A percentile compares a stretch with the other conserved stretches of the same genome.
phyloP scores from a whole-genome alignment of 2,888 invertebrate species.

The Meteorus colon region DNA sequence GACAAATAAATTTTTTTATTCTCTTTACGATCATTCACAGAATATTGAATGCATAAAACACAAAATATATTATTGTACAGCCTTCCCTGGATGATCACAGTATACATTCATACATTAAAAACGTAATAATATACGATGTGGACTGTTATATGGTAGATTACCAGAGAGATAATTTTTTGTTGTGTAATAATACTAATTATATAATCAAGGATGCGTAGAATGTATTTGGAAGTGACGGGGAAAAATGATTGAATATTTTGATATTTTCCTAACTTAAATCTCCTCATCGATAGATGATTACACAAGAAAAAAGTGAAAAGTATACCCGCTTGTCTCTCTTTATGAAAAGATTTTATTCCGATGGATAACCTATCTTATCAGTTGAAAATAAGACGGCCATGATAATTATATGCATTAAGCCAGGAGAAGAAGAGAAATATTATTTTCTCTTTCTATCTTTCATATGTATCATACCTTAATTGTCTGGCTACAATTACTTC shows the following conservation, averaged over 20 bases:
- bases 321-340: not conserved
- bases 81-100: not conserved
- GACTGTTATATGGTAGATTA: slow-evolving; percentile 7
- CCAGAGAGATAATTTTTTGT: not conserved
- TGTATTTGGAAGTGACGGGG: no score
- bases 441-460: slow-evolving; percentile 6
- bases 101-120: no score
- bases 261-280: no score
- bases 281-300: no score
- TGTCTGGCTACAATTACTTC: slow-evolving; percentile 49
- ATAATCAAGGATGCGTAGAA: not conserved
- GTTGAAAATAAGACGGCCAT: not conserved
- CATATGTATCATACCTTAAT: slow-evolving; percentile 10
- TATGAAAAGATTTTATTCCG: not conserved
- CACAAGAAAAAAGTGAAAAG: not conserved
- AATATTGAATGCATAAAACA: not conserved
- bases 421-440: slow-evolving; percentile 3
- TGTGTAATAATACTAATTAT: slow-evolving; percentile 7
- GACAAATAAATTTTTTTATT: not conserved
- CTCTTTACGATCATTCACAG: not conserved
- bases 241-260: no score
- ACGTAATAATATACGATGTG: not conserved
- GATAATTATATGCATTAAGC: slow-evolving; percentile 3
- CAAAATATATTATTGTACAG: not conserved
- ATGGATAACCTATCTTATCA: slow-evolving; percentile 41